Evolutionary conservation across 23 tunicate species (phyloP).

Genomic region (Trididemnum clinides): DNA sequence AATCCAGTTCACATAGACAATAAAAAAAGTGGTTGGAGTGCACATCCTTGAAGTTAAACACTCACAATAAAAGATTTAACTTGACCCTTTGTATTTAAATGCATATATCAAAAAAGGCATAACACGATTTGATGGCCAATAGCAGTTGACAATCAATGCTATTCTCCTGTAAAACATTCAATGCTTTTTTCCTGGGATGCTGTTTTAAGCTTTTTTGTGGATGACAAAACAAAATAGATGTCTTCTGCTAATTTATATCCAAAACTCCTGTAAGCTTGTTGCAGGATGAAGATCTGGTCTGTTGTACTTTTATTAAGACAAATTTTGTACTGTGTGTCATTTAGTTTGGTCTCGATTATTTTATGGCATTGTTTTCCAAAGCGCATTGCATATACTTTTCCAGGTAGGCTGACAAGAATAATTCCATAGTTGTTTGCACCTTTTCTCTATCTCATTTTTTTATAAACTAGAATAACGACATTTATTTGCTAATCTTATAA

Average conservation of each 20-base stretch:
- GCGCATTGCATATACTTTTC: not conserved
- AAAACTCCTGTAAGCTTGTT: not conserved
- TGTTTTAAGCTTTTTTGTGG: no score
- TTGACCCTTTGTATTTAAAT: not conserved
- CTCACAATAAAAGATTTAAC: not conserved
- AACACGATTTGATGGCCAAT: not conserved
- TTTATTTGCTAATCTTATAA: not conserved
- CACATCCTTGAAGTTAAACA: not conserved
- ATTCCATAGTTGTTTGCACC: not conserved
- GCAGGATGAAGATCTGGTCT: not conserved
- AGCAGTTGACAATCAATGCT: not conserved
- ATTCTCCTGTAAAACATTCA: not conserved
- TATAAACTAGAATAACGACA: not conserved
- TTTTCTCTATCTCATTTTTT: not conserved
- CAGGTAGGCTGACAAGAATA: not conserved
- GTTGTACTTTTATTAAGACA: not conserved
- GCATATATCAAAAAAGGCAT: not conserved
- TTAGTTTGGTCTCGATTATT: not conserved
- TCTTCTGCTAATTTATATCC: no score
- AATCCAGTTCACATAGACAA: not conserved
- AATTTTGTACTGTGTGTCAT: not conserved
- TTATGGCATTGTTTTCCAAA: not conserved
- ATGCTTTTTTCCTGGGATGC: not conserved
- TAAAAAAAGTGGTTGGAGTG: not conserved
- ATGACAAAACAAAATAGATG: no score